These are phyloP conservation scores for Nesoenas mayeri DNA, from an alignment of 2,113 vertebrate species.

Conservation along the genomic window DNA sequence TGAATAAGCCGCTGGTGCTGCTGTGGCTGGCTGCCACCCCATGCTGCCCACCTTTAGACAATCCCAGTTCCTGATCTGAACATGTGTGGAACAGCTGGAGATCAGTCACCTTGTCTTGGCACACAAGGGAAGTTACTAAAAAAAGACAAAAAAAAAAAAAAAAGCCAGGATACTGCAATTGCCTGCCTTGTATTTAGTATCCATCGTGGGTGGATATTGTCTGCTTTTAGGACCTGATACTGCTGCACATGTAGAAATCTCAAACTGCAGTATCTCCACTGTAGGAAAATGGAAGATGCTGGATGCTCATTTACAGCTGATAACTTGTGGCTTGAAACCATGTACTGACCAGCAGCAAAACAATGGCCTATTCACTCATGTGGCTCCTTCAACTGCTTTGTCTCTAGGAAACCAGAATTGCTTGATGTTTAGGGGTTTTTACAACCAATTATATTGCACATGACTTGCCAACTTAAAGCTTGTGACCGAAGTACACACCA, in stretches of 20 bases:
- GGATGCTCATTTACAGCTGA: background rate
- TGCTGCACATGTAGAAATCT: too few relatives aligned
- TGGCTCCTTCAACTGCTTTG: background rate
- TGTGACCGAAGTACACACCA: background rate
- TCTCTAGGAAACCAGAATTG: background rate
- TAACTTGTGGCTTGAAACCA: accelerated
- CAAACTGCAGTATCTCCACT: background rate
- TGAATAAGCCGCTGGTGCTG: background rate
- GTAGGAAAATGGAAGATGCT: background rate
- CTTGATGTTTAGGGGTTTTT: background rate
- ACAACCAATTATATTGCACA: background rate
- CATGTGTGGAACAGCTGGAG: background rate
- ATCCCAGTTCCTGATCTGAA: background rate
- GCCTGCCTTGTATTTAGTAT: background rate
- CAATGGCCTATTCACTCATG: background rate
- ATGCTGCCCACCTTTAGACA: background rate
- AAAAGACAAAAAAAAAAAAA: background rate
- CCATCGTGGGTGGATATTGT: background rate
- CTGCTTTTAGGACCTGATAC: too few relatives aligned
- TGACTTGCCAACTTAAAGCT: background rate
- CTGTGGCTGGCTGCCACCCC: background rate
- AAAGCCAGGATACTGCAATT: background rate
- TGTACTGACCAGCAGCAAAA: background rate
- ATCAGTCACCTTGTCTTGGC: background rate
- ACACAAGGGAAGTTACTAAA: background rate